A percentile compares a stretch with the other conserved stretches of the same genome.
These are phyloP conservation scores for Pterocles orientalis DNA, from an alignment of 2,113 vertebrate genomes.

Conservation along the genomic window DNA sequence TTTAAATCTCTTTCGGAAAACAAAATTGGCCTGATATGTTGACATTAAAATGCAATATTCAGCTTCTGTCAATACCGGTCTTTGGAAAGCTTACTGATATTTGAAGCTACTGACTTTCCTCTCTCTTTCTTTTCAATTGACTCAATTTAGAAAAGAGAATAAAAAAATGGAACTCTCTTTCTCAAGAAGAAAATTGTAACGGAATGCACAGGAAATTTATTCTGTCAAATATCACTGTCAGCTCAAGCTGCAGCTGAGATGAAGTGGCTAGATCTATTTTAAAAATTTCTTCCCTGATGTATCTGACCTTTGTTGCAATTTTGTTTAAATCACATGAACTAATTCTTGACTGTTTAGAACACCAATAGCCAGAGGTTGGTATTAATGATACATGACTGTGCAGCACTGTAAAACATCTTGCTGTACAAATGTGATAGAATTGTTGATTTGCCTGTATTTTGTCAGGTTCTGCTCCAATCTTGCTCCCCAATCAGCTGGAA, in stretches of 20 bases:
- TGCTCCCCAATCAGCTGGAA: background rate
- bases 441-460: background rate
- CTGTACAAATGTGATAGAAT: background rate
- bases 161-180: background rate
- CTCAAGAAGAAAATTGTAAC: background rate
- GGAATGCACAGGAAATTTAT: background rate
- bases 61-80: background rate
- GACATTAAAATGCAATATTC: background rate
- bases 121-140: background rate
- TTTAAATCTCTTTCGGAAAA: background rate
- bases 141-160: background rate
- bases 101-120: background rate
- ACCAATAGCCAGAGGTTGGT: background rate
- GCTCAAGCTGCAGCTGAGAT: background rate
- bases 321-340: background rate
- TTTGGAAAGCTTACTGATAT: background rate
- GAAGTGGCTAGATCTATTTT: background rate
- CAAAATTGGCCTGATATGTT: background rate
- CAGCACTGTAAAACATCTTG: background rate
- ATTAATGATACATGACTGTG: background rate
- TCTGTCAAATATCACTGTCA: background rate
- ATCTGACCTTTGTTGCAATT: background rate
- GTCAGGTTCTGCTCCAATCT: background rate
- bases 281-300: background rate
- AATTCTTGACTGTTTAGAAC: background rate